Percentiles rank a stretch among this genome's conserved stretches.
Conservation (phyloP, 1,140 invertebrate species). For the Kradibia gibbosae region DNA sequence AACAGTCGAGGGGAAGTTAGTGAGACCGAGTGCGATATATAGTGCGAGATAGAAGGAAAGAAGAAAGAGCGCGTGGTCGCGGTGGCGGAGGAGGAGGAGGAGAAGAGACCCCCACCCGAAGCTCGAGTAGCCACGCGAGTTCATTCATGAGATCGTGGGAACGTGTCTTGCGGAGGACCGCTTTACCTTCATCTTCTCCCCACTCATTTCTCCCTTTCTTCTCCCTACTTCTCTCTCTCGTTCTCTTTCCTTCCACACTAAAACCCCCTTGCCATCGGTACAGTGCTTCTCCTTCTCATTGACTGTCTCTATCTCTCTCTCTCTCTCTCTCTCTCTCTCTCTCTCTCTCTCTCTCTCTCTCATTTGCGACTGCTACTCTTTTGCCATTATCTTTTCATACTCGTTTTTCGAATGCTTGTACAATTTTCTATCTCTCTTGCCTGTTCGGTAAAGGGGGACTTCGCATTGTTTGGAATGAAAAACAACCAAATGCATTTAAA, state of each 20-base stretch:
- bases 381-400: conserved; percentile 49
- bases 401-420: conserved; percentile 46
- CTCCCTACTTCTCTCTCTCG: conserved; percentile 20
- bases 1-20: conserved; percentile 57
- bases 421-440: conserved; percentile 25
- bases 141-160: conserved; percentile 74
- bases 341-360: conserved; percentile 3
- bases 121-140: conserved; percentile 70
- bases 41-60: no score
- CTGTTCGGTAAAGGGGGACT: neutral
- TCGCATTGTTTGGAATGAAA: conserved; percentile 25
- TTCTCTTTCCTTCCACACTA: no score
- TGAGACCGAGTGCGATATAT: neutral
- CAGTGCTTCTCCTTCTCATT: conserved; percentile 11
- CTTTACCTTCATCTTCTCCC: conserved; percentile 51
- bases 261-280: no score
- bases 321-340: conserved; percentile 17
- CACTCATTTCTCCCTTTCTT: conserved; percentile 30
- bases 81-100: conserved; percentile 36
- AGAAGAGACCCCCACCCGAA: conserved; percentile 57
- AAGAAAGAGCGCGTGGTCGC: neutral
- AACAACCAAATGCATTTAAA: conserved; percentile 9
- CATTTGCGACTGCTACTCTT: conserved; percentile 28
- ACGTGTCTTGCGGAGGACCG: conserved; percentile 65
- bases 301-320: conserved; percentile 31